These are phyloP conservation scores for Sebastes umbrosus DNA, from an alignment of 2,797 vertebrate species.

Conservation along the genomic window DNA sequence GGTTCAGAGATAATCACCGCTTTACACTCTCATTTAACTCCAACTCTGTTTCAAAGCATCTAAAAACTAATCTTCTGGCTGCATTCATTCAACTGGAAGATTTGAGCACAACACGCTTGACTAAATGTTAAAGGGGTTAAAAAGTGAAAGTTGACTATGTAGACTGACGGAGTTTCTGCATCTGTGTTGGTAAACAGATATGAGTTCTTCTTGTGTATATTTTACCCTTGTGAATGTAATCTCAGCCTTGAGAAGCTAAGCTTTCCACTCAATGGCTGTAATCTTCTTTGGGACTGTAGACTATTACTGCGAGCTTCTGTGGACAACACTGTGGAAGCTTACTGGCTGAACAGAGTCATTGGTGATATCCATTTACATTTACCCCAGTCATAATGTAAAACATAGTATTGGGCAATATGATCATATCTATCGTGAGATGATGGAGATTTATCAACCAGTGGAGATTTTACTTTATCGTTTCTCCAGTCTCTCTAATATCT, in stretches of 20 bases:
- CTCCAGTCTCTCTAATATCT: background rate
- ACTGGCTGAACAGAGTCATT: background rate
- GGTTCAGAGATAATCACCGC: slow-evolving; percentile 29
- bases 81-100: background rate
- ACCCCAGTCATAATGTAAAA: slow-evolving; percentile 4
- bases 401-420: background rate
- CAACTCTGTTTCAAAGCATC: slow-evolving; percentile 2
- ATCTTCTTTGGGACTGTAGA: slow-evolving; percentile 61
- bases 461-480: background rate
- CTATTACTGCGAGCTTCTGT: slow-evolving; percentile 47
- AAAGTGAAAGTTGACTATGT: background rate
- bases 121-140: background rate
- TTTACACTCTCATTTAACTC: slow-evolving; percentile 19
- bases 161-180: background rate
- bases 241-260: slow-evolving; percentile 50
- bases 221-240: slow-evolving; percentile 36
- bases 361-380: slow-evolving; percentile 5
- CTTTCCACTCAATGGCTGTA: slow-evolving; percentile 50
- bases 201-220: slow-evolving; percentile 5
- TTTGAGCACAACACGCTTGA: accelerated
- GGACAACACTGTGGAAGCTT: slow-evolving; percentile 26
- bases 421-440: background rate
- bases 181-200: slow-evolving; percentile 9
- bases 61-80: background rate
- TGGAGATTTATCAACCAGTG: background rate